These are phyloP conservation scores for Euwallacea similis DNA, from an alignment of 1,140 invertebrate genomes.

Conservation along the genomic window DNA sequence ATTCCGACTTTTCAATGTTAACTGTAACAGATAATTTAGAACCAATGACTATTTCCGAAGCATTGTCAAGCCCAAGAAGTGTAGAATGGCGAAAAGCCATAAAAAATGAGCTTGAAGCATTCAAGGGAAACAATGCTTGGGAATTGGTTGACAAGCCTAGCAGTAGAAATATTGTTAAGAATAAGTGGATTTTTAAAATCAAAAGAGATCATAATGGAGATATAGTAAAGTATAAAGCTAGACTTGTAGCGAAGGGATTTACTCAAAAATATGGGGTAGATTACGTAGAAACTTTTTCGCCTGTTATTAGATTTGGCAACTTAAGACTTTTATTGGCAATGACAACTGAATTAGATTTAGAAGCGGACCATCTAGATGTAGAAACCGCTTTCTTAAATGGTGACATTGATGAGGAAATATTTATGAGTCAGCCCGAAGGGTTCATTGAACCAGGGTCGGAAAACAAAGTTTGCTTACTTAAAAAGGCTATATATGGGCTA, in stretches of 20 bases:
- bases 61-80: slow-evolving; percentile 24
- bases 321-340: slow-evolving; percentile 35
- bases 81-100: slow-evolving; percentile 43
- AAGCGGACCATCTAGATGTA: slow-evolving; percentile 41
- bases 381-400: slow-evolving; percentile 51
- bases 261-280: slow-evolving; percentile 52
- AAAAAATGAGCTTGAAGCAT: slow-evolving; percentile 43
- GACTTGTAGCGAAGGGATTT: slow-evolving; percentile 53
- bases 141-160: slow-evolving; percentile 44
- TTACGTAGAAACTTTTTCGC: slow-evolving; percentile 50
- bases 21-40: slow-evolving; percentile 20
- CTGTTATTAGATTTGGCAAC: slow-evolving; percentile 49
- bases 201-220: slow-evolving; percentile 49
- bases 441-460: slow-evolving; percentile 40
- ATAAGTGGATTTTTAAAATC: slow-evolving; percentile 54
- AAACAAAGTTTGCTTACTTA: slow-evolving; percentile 40
- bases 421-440: slow-evolving; percentile 38
- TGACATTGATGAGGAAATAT: slow-evolving; percentile 49
- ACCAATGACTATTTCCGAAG: slow-evolving; percentile 30
- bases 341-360: slow-evolving; percentile 28
- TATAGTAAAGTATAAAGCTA: slow-evolving; percentile 44
- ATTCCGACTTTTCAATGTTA: slow-evolving; percentile 21
- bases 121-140: slow-evolving; percentile 52
- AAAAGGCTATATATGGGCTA: slow-evolving; percentile 54
- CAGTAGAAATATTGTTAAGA: slow-evolving; percentile 46